Conservation (phyloP, 2,888 invertebrate species). For the Chloroclysta siterata region DNA sequence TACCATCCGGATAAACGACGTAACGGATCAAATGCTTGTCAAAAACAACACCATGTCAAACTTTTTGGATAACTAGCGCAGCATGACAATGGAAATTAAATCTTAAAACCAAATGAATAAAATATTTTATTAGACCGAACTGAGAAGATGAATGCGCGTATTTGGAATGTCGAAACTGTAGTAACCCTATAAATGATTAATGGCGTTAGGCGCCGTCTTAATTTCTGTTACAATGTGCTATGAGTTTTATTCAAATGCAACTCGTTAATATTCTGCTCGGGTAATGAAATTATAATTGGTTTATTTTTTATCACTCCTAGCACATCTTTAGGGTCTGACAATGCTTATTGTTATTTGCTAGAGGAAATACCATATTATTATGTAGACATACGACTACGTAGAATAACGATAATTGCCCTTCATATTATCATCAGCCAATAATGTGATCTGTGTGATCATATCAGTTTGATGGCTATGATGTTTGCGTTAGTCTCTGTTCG, state of each 20-base stretch:
- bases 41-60: conserved; percentile 75
- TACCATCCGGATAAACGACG: conserved; percentile 82
- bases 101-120: conserved; percentile 58
- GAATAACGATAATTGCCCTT: not conserved
- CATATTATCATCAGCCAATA: not conserved
- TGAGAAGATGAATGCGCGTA: conserved; percentile 65
- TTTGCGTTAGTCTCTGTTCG: not conserved
- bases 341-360: conserved; percentile 13
- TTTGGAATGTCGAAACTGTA: conserved; percentile 68
- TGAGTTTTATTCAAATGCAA: conserved; percentile 61
- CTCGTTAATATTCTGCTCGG: conserved; percentile 40
- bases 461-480: not conserved
- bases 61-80: conserved; percentile 52
- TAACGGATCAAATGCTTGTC: conserved; percentile 79
- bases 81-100: conserved; percentile 55
- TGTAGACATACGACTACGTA: not conserved
- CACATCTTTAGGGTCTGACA: conserved; percentile 13
- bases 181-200: conserved; percentile 79
- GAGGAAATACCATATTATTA: not conserved
- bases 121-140: conserved; percentile 47
- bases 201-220: conserved; percentile 66
- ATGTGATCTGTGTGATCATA: not conserved
- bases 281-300: conserved; percentile 30
- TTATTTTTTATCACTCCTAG: conserved; percentile 12
- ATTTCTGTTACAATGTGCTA: conserved; percentile 73